Conservation (phyloP, 2,888 invertebrate species). For the Diogma glabrata region DNA sequence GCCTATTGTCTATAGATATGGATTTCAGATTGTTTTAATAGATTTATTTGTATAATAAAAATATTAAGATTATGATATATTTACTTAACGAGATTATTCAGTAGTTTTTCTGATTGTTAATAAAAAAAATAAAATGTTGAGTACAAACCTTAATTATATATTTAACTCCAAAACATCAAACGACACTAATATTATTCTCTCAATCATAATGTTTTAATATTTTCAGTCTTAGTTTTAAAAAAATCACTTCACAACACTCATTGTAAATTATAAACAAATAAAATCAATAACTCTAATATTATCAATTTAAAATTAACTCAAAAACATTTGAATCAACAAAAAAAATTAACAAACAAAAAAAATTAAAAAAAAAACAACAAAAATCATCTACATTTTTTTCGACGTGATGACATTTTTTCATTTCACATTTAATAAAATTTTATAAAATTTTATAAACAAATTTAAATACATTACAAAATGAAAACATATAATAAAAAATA, state of each 20-base stretch:
- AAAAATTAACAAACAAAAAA: conserved; percentile 6
- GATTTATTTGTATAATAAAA: too few relatives aligned
- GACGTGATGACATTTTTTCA: conserved; percentile 4
- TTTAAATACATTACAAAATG: conserved; percentile 3
- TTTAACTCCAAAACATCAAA: neutral
- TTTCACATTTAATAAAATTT: conserved; percentile 8
- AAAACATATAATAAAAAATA: neutral
- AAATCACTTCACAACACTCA: too few relatives aligned
- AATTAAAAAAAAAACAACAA: conserved; percentile 5
- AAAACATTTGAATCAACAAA: neutral
- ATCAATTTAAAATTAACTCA: neutral
- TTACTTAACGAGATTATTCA: too few relatives aligned
- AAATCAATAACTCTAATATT: neutral
- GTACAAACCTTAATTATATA: neutral
- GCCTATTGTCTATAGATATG: too few relatives aligned
- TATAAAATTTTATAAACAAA: conserved; percentile 9
- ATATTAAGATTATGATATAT: too few relatives aligned
- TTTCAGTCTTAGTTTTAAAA: too few relatives aligned
- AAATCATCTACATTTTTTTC: conserved; percentile 10
- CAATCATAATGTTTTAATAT: too few relatives aligned
- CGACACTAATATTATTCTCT: too few relatives aligned
- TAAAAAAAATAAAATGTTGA: too few relatives aligned
- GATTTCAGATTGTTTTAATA: too few relatives aligned
- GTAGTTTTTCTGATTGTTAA: too few relatives aligned
- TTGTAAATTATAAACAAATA: conserved; percentile 1